Evolutionary conservation across 2,797 vertebrate genomes (phyloP), one percentile per base, ranked within the genome.

Genomic region (Gobio occitaniae): DNA sequence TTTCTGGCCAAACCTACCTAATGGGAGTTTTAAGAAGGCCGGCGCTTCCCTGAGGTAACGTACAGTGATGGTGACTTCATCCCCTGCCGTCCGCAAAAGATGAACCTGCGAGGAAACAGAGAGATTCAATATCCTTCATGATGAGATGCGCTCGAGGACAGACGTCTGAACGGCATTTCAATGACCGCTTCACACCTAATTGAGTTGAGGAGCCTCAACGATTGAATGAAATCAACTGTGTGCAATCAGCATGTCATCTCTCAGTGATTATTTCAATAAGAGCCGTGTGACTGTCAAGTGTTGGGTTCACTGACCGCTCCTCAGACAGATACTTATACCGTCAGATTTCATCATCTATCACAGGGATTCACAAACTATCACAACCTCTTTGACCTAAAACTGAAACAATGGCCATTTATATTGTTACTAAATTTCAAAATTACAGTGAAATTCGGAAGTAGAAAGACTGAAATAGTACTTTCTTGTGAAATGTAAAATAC

Each of bases 21-120:
- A 93, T 78, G 97, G 97, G 91, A 99, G 96, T 92, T 97, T 98
- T 85, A 99, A 95, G 93, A 99, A 99, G 50, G 97, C 97, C 84
- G 98, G 97, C 47, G 97, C 96, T 90, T 98, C 97, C 93, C 97
- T 96, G 93, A 98, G 96, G 93, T 98, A 98, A 91, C 97, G 96
- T 90, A 99, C 97, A 15, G 96, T 96, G 94, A 99, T 92, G 91
- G 96, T 97, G 93, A 99, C 97, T 93, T 98, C 96, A 89, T 97
- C 95, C 70, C 97, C 98, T 69, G 98, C 97, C 12, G 97, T 98
- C 89, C 97, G 94, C 93, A 99, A 91, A 89, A 99, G 96, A 91
- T 97, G 97, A 90, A 99, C 98, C 98, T 99, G 95, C 88, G 63
- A 29, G 48, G 95, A 50, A n/a, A 50, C 19, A 75, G 52, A 76